These are phyloP conservation scores for Yasuhikotakia modesta DNA, from an alignment of 2,797 vertebrate species.

Conservation along the genomic window DNA sequence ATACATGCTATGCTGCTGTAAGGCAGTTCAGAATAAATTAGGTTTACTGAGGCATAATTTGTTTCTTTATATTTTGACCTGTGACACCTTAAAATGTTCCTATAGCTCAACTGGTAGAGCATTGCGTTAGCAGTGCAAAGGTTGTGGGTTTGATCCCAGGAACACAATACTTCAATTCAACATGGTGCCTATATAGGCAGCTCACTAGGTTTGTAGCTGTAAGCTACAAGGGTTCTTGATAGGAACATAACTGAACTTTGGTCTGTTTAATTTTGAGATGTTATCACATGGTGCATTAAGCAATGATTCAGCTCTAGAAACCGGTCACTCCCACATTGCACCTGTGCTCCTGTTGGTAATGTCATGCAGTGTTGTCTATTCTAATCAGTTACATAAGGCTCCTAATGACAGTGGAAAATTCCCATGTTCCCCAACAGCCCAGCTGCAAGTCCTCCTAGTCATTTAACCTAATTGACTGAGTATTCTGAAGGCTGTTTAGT, in stretches of 20 bases:
- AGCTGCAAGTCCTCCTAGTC: slow-evolving; percentile 32
- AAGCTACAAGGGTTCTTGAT: background rate
- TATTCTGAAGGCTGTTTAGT: background rate
- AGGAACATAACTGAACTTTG: background rate
- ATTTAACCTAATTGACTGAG: background rate
- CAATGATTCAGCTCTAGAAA: slow-evolving; percentile 61
- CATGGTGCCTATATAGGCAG: background rate
- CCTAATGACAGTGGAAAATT: slow-evolving; percentile 54
- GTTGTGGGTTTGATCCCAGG: too few relatives aligned
- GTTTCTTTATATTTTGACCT: too few relatives aligned
- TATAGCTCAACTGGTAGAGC: too few relatives aligned
- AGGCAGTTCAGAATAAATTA: too few relatives aligned
- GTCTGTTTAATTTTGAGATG: slow-evolving; percentile 48
- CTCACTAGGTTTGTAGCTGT: background rate
- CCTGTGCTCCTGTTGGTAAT: slow-evolving; percentile 49
- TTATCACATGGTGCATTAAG: slow-evolving; percentile 51
- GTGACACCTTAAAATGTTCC: too few relatives aligned
- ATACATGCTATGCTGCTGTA: too few relatives aligned
- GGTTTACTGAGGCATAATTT: too few relatives aligned
- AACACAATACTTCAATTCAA: too few relatives aligned
- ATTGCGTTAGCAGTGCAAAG: too few relatives aligned
- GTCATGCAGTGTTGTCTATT: slow-evolving; percentile 63
- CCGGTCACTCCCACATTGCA: slow-evolving; percentile 56
- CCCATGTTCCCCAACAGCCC: slow-evolving; percentile 16
- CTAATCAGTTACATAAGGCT: slow-evolving; percentile 61